phyloP scores from a whole-genome alignment of 2,888 invertebrate genomes.

The Neocrepidodera transversa region DNA sequence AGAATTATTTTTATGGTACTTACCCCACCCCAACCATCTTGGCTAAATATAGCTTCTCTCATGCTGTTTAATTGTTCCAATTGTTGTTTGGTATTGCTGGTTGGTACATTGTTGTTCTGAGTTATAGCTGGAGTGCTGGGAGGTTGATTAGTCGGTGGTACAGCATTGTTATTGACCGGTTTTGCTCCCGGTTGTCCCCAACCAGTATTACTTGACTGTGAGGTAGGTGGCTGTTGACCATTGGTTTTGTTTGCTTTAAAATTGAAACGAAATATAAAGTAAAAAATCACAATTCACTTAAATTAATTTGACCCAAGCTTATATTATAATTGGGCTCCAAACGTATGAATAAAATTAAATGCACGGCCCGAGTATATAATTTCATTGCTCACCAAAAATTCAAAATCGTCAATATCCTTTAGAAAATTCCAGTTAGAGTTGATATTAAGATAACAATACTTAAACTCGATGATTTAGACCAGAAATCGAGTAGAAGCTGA shows the following conservation, averaged over 20 bases:
- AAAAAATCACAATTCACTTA: no score
- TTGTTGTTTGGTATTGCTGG: slow-evolving; percentile 79
- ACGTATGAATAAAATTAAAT: no score
- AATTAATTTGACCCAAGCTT: no score
- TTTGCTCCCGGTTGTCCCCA: slow-evolving; percentile 48
- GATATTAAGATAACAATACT: no score
- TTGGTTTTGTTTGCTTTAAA: slow-evolving; percentile 59
- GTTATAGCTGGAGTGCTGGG: slow-evolving; percentile 34
- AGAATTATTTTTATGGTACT: slow-evolving; percentile 58
- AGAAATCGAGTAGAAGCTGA: no score
- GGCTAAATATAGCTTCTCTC: slow-evolving; percentile 89
- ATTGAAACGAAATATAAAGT: background rate
- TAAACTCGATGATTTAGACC: no score
- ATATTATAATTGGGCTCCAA: no score
- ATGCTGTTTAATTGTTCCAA: slow-evolving; percentile 89
- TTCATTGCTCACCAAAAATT: no score
- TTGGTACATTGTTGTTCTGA: slow-evolving; percentile 57
- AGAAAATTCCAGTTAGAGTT: no score
- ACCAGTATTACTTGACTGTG: slow-evolving; percentile 59
- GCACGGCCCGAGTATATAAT: no score
- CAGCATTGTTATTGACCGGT: slow-evolving; percentile 39
- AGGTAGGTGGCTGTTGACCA: slow-evolving; percentile 61
- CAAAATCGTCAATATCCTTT: no score
- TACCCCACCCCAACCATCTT: slow-evolving; percentile 93
- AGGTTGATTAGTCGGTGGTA: slow-evolving; percentile 44